Evolutionary conservation across 2,888 invertebrate genomes (phyloP).

Genomic region (Anaspis maculata): DNA sequence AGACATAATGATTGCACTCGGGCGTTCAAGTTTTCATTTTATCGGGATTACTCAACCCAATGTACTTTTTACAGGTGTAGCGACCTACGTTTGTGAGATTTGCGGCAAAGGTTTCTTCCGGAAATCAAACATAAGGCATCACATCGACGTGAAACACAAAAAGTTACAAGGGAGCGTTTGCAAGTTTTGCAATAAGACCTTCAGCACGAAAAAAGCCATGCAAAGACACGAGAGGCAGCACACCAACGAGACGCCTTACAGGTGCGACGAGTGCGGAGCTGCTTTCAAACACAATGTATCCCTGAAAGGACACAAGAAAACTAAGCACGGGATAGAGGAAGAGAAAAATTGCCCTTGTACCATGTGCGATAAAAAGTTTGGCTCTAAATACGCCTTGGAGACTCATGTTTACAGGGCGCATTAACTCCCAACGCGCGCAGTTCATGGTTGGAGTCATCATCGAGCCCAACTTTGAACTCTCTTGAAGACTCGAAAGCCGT

Average conservation of each 20-base stretch:
- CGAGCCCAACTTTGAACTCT: no score
- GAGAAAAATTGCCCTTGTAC: slow-evolving; percentile 21
- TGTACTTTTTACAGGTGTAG: slow-evolving; percentile 17
- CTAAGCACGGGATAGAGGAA: slow-evolving; percentile 29
- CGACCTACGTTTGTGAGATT: slow-evolving; percentile 23
- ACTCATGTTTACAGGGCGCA: no score
- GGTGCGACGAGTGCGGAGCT: slow-evolving; percentile 27
- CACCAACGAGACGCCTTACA: slow-evolving; percentile 29
- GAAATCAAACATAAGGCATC: slow-evolving; percentile 21
- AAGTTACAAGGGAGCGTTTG: slow-evolving; percentile 27
- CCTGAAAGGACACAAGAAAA: slow-evolving; percentile 26
- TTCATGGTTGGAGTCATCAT: no score
- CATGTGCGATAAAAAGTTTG: slow-evolving; percentile 23
- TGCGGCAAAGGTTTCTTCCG: slow-evolving; percentile 28
- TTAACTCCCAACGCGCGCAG: no score
- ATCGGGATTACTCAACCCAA: no score
- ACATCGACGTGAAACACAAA: slow-evolving; percentile 30
- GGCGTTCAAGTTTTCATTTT: no score
- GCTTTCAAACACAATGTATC: slow-evolving; percentile 33
- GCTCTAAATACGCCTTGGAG: slow-evolving; percentile 3
- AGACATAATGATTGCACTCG: no score
- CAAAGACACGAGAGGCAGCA: slow-evolving; percentile 30
- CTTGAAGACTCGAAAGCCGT: no score
- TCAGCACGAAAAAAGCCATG: slow-evolving; percentile 26
- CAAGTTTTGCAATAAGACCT: slow-evolving; percentile 27